Percentiles rank a stretch among this genome's conserved stretches.
Evolutionary conservation across 1,140 invertebrate species (phyloP).

Genomic region (Hyposmocoma kahamanoa): DNA sequence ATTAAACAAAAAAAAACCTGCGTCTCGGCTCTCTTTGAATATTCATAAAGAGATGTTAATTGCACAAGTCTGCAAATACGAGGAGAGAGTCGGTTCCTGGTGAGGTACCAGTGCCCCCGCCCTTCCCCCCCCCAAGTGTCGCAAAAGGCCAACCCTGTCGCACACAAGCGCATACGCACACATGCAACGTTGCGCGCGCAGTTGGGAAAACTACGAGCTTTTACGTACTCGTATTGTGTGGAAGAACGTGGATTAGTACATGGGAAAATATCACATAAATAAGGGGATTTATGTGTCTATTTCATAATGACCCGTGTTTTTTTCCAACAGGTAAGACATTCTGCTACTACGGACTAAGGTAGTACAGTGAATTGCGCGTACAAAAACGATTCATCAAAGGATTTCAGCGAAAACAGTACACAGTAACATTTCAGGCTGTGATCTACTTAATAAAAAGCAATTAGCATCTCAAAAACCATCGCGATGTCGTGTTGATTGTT

Average conservation of each 20-base stretch:
- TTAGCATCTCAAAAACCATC: no score
- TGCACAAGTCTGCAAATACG: slow-evolving; percentile 69
- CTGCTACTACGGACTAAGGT: no score
- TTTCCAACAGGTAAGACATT: no score
- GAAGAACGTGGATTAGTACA: slow-evolving; percentile 50
- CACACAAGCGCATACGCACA: slow-evolving; percentile 31
- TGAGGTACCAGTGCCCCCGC: slow-evolving; percentile 26
- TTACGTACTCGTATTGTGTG: slow-evolving; percentile 69
- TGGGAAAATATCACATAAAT: slow-evolving; percentile 21
- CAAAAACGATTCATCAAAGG: no score
- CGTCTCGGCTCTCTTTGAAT: slow-evolving; percentile 57
- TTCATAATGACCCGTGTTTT: no score
- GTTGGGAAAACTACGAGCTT: slow-evolving; percentile 68
- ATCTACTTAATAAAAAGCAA: no score
- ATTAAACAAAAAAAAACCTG: slow-evolving; percentile 67
- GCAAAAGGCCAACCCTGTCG: slow-evolving; percentile 67
- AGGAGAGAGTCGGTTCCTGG: slow-evolving; percentile 53
- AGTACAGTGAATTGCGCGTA: no score
- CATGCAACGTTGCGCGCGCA: slow-evolving; percentile 48
- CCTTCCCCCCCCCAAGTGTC: slow-evolving; percentile 21
- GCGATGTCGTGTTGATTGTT: no score
- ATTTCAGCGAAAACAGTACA: no score
- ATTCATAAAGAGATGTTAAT: slow-evolving; percentile 73
- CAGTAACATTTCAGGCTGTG: no score
- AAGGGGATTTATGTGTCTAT: no score